These are phyloP conservation scores for Diplodus puntazzo DNA, from an alignment of 2,797 vertebrate genomes.

Conservation along the genomic window DNA sequence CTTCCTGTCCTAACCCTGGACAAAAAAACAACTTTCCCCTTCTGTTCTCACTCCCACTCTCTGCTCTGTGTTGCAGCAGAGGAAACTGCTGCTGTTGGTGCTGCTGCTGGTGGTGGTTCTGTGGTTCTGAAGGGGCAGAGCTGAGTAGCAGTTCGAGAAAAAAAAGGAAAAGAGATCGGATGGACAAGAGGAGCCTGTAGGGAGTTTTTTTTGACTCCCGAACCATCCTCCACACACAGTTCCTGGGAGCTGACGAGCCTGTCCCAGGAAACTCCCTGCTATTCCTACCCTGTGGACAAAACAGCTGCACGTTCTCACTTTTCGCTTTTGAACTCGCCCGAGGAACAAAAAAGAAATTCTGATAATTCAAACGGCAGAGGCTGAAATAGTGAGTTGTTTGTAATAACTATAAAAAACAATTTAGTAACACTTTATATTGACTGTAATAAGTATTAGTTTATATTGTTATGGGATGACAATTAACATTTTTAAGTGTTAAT, in stretches of 20 bases:
- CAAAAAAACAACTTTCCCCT: slow-evolving; percentile 45
- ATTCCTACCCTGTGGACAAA: slow-evolving; percentile 57
- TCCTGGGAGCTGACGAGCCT: slow-evolving; percentile 62
- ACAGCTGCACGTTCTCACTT: slow-evolving; percentile 80
- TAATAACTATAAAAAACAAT: too few species aligned
- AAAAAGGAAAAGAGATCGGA: slow-evolving; percentile 23
- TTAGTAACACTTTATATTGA: too few species aligned
- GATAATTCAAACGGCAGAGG: not conserved
- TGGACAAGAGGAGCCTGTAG: slow-evolving; percentile 59
- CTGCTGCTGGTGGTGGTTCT: slow-evolving; percentile 11
- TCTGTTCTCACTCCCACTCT: slow-evolving; percentile 79
- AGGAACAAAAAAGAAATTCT: not conserved
- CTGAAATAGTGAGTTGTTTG: not conserved
- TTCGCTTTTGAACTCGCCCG: slow-evolving; percentile 60
- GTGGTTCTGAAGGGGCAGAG: slow-evolving; percentile 50
- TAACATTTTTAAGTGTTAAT: too few species aligned
- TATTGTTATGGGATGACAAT: too few species aligned
- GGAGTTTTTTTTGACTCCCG: slow-evolving; percentile 65
- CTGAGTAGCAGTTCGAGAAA: slow-evolving; percentile 51
- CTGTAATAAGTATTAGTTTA: too few species aligned
- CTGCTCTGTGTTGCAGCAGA: slow-evolving; percentile 61
- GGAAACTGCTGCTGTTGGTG: slow-evolving; percentile 51
- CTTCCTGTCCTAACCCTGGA: slow-evolving; percentile 58
- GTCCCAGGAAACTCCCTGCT: slow-evolving; percentile 80
- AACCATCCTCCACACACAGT: slow-evolving; percentile 53